Evolutionary conservation across 2,113 vertebrate genomes (phyloP).

Genomic region (Cyanoramphus novaezelandiae): DNA sequence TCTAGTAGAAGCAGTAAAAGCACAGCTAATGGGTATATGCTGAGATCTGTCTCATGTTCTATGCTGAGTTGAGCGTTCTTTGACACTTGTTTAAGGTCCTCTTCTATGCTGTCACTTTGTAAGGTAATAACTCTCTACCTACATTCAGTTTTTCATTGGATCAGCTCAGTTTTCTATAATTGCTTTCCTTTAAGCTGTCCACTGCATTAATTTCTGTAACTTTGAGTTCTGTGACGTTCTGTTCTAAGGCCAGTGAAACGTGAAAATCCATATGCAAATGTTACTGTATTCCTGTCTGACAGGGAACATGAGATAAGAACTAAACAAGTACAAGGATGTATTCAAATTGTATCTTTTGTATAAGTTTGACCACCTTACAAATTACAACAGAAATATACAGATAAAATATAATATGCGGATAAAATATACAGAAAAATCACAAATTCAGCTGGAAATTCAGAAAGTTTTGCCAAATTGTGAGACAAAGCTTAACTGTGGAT

Average conservation of each 20-base stretch:
- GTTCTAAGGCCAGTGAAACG: background rate
- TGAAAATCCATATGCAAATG: background rate
- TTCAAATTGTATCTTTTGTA: background rate
- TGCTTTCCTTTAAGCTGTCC: background rate
- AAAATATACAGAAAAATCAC: background rate
- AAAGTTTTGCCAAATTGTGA: background rate
- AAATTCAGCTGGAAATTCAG: background rate
- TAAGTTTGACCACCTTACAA: background rate
- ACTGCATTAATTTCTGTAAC: background rate
- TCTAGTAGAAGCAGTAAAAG: background rate
- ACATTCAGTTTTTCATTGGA: background rate
- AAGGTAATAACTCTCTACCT: background rate
- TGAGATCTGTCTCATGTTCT: background rate
- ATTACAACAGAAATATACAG: background rate
- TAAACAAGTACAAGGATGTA: background rate
- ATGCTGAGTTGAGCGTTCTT: background rate
- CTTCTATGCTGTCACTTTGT: background rate
- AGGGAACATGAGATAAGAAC: background rate
- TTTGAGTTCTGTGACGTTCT: background rate
- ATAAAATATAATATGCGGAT: no score
- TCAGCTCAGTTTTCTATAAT: background rate
- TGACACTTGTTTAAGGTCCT: background rate
- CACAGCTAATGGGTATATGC: background rate
- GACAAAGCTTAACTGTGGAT: background rate
- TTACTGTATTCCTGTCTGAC: background rate